Evolutionary conservation across 2,113 vertebrate genomes (phyloP).

Genomic region (Chaetura pelagica): DNA sequence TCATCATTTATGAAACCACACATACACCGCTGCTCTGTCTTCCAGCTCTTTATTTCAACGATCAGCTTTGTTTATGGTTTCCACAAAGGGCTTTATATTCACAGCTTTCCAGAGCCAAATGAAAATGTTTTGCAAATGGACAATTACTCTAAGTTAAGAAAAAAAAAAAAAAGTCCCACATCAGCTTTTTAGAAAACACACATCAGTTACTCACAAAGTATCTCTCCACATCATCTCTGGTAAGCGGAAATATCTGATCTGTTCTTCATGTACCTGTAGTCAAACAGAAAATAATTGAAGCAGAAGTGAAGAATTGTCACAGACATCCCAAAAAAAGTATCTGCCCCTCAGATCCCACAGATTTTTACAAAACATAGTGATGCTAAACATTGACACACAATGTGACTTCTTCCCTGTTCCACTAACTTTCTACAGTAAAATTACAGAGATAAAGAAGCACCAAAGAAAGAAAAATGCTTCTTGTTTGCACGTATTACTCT

Average conservation of each 20-base stretch:
- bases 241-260: conserved; percentile 23
- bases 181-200: not conserved
- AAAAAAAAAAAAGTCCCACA: not conserved
- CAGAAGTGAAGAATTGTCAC: not conserved
- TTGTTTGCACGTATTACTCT: not conserved
- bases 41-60: not conserved
- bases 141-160: not conserved
- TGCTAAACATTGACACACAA: not conserved
- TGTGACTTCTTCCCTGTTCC: not conserved
- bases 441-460: not conserved
- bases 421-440: not conserved
- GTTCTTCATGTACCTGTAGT: conserved; percentile 65
- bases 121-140: not conserved
- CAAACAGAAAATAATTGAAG: conserved; percentile 54
- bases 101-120: not conserved
- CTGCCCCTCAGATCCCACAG: not conserved
- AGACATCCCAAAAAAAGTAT: not conserved
- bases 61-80: not conserved
- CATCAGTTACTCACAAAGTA: conserved; percentile 58
- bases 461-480: not conserved
- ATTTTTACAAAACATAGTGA: not conserved
- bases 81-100: not conserved
- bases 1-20: not conserved
- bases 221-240: conserved; percentile 76
- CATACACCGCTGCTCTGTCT: not conserved